Evolutionary conservation across 2,888 invertebrate genomes (phyloP).

Genomic region (Hecatera dysodea): DNA sequence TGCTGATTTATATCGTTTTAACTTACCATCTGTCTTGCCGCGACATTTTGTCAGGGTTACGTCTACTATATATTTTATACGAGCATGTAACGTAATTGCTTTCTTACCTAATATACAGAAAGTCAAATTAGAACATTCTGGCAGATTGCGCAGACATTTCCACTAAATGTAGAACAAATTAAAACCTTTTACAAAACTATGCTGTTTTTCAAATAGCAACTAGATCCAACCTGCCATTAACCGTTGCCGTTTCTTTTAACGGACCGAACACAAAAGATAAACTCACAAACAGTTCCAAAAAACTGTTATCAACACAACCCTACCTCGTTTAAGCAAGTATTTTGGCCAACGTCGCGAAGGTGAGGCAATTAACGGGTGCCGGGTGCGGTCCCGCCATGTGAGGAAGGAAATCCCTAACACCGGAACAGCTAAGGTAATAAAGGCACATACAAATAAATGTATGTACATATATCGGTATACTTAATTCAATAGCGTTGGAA

Average conservation of each 20-base stretch:
- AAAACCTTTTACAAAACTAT: conserved; percentile 12
- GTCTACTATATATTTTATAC: conserved; percentile 12
- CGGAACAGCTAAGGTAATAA: conserved; percentile 70
- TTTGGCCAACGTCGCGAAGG: conserved; percentile 78
- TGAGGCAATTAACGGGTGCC: conserved; percentile 78
- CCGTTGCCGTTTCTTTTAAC: not conserved
- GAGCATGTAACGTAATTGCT: not conserved
- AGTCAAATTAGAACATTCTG: not conserved
- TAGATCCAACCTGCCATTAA: not conserved
- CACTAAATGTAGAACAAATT: no score
- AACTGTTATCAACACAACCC: conserved; percentile 63
- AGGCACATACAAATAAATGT: conserved; percentile 48
- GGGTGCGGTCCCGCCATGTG: conserved; percentile 69
- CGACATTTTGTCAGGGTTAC: conserved; percentile 1
- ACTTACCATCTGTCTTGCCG: conserved; percentile 38
- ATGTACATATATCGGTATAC: conserved; percentile 29
- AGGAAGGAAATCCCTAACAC: conserved; percentile 66
- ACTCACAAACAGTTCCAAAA: conserved; percentile 33
- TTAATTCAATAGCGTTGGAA: conserved; percentile 38
- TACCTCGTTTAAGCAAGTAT: conserved; percentile 77
- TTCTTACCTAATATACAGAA: not conserved
- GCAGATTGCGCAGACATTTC: not conserved
- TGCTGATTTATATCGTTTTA: conserved; percentile 54
- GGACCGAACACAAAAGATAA: not conserved
- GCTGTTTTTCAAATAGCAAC: not conserved